Conservation (phyloP, 2,888 invertebrate genomes). For the Gymnoscelis rufifasciata region DNA sequence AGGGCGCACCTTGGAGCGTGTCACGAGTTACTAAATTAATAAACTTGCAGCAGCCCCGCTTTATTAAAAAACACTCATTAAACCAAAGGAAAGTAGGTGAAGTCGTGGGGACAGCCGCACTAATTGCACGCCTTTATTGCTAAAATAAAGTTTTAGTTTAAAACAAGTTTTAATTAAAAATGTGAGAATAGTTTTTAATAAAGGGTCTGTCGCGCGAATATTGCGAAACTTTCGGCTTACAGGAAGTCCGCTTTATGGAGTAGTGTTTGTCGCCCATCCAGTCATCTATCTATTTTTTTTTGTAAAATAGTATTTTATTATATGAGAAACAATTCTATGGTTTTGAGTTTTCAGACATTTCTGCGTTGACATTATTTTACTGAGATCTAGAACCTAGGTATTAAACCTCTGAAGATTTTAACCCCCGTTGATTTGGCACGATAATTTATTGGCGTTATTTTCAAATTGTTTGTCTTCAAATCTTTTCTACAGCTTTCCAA, state of each 20-base stretch:
- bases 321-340: too few species aligned
- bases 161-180: conserved; percentile 80
- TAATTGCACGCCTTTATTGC: conserved; percentile 79
- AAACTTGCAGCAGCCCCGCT: conserved; percentile 75
- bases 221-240: conserved; percentile 77
- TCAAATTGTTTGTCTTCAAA: too few species aligned
- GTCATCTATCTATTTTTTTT: conserved; percentile 13
- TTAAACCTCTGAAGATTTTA: too few species aligned
- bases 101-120: conserved; percentile 78
- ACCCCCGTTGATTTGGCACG: too few species aligned
- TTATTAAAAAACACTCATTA: conserved; percentile 80
- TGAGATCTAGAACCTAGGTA: too few species aligned
- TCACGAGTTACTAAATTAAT: conserved; percentile 78
- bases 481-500: too few species aligned
- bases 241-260: conserved; percentile 69
- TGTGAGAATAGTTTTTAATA: conserved; percentile 80
- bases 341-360: too few species aligned
- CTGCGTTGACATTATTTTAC: too few species aligned
- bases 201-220: conserved; percentile 75
- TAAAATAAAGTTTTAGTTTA: conserved; percentile 79
- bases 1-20: conserved; percentile 45
- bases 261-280: conserved; percentile 28
- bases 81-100: conserved; percentile 77
- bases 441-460: too few species aligned
- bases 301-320: too few species aligned